These are phyloP conservation scores for Myiothlypis coronata DNA, from an alignment of 2,797 vertebrate species.

Conservation along the genomic window DNA sequence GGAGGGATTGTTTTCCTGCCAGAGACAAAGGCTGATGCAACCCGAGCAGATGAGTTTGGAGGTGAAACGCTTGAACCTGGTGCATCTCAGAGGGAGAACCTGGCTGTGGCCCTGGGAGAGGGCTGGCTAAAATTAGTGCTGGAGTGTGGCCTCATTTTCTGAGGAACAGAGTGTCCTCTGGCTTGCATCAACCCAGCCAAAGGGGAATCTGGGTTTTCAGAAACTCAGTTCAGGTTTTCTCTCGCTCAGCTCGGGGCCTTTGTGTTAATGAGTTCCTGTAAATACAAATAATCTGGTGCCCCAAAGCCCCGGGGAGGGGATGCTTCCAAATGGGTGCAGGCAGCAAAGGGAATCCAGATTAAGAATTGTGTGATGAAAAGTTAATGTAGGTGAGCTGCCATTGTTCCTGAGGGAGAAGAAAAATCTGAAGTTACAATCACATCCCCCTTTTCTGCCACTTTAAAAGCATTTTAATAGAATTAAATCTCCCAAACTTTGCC, in stretches of 20 bases:
- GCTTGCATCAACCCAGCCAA: background rate
- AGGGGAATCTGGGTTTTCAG: background rate
- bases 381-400: background rate
- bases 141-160: slow-evolving; percentile 18
- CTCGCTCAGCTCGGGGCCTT: background rate
- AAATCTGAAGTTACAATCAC: background rate
- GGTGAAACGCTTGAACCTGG: background rate
- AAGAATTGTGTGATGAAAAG: background rate
- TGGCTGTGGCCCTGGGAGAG: background rate
- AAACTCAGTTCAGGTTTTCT: background rate
- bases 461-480: background rate
- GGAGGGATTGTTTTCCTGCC: background rate
- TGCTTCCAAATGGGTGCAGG: background rate
- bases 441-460: background rate
- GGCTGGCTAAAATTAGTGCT: slow-evolving; percentile 30
- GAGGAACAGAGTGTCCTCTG: background rate
- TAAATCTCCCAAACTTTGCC: background rate
- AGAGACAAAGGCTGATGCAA: background rate
- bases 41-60: background rate
- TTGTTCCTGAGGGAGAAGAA: background rate
- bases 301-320: background rate
- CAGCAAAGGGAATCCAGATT: background rate
- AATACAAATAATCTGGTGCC: background rate
- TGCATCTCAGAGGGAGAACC: background rate
- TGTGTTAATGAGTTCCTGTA: background rate